Base-by-base conservation (phyloP, 2,797 vertebrate species). In the Falco berigora region DNA sequence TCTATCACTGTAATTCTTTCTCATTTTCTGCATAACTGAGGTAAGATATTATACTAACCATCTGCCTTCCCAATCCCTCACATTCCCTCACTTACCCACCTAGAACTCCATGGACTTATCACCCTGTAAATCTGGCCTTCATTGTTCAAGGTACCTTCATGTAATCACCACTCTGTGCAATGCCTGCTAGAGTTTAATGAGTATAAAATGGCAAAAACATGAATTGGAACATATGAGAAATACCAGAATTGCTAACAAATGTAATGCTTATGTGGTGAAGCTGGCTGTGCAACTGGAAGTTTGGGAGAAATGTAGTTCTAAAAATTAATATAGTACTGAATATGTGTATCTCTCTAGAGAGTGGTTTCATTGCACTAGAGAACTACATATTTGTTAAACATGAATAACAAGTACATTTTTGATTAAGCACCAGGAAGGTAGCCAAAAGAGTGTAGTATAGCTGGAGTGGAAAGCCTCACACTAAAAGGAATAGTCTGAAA, bases 111-210 rank as follows among this genome's bases (percentile, higher is more conserved):
- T 6, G 12, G 86, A 56, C 46, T 49, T 64, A 80, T 58, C 42
- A 13, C 15, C 46, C 7, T 59, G 36, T 53, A 46, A 28, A 36
- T 52, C 23, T 53, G 59, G 22, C 47, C 50, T 50, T 71, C 18
- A 1, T 12, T 69, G 16, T 6, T 62, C n/a, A 23, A 76, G 13
- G 23, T 46, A 32, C 25, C 30, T 53, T 58, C 2, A 0, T 38
- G 32, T 23, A 52, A 92, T 38, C 19, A 49, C 30, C 10, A 17
- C 4, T 79, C 66, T 16, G 11, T 30, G 46, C 56, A 67, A 75
- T 0, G 6, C 77, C 75, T 66, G 66, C 56, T 63, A 20, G 47
- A 86, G 28, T 28, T 68, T 42, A 73, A 61, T 46, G 32, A 75
- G 9, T 6, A 17, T 10, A 27, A 87, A 94, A 76, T 9, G 18